phyloP scores from a whole-genome alignment of 1,140 invertebrate genomes.

The Halesus radiatus region DNA sequence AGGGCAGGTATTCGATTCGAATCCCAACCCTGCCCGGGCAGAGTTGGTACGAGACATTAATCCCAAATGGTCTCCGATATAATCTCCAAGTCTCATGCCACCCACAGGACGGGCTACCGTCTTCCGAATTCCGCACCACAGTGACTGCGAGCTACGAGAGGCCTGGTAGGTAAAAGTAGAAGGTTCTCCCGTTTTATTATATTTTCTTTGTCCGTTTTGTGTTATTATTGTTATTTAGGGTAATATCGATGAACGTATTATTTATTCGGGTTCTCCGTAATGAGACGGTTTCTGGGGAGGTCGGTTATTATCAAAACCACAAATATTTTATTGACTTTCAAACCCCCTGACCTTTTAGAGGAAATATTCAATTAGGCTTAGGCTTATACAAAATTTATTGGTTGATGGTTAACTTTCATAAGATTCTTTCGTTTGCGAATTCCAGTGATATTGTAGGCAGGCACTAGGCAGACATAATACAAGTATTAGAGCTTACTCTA shows the following conservation, averaged over 20 bases:
- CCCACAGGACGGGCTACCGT: conserved; percentile 25
- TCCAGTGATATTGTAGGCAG: no score
- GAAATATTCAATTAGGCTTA: not conserved
- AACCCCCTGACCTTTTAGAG: not conserved
- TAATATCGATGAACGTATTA: conserved; percentile 9
- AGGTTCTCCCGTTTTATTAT: not conserved
- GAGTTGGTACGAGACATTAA: no score
- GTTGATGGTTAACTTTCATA: no score
- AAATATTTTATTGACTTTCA: conserved; percentile 2
- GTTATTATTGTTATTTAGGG: not conserved
- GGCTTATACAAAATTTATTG: no score
- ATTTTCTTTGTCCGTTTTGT: not conserved
- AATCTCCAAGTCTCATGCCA: conserved; percentile 5
- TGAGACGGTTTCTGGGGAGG: conserved; percentile 10
- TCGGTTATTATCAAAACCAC: not conserved
- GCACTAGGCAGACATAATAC: no score
- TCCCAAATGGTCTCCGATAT: conserved; percentile 1
- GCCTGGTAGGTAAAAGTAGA: not conserved
- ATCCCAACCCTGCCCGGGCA: not conserved
- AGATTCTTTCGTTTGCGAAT: no score
- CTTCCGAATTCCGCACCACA: not conserved
- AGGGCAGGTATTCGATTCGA: not conserved
- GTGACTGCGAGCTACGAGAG: not conserved
- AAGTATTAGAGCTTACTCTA: no score
- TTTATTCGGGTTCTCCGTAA: conserved; percentile 21